A percentile compares a stretch with the other conserved stretches of the same genome.
phyloP scores from a whole-genome alignment of 2,113 vertebrate genomes.

The Brachypodius melanocephalos region DNA sequence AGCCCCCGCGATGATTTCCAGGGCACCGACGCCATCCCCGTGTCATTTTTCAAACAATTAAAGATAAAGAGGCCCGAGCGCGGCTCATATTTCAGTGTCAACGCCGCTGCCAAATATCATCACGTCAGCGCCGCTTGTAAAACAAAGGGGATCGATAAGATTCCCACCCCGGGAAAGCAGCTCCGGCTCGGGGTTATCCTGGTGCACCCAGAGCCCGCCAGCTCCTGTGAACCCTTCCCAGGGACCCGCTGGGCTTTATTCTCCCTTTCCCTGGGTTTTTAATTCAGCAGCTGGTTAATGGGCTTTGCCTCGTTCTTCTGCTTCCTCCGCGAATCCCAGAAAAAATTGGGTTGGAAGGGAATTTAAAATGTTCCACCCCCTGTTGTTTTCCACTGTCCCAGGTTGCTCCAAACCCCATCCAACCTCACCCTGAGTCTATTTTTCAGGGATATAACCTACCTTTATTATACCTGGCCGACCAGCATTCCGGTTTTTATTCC shows the following conservation, averaged over 20 bases:
- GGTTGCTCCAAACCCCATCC: not conserved
- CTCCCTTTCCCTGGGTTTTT: not conserved
- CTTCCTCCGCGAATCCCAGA: not conserved
- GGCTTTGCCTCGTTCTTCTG: not conserved
- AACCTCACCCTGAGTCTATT: fast-evolving
- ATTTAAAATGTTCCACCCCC: fast-evolving
- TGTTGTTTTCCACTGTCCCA: not conserved
- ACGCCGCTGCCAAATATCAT: slow-evolving; percentile 54
- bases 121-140: not conserved
- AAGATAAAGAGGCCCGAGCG: slow-evolving; percentile 3
- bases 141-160: not conserved
- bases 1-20: not conserved
- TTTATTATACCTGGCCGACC: fast-evolving
- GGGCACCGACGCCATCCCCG: not conserved
- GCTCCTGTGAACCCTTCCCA: not conserved
- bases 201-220: not conserved
- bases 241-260: not conserved
- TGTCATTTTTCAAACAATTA: slow-evolving; percentile 31
- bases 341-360: not conserved
- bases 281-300: fast-evolving
- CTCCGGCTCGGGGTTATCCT: not conserved
- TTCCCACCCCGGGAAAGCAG: not conserved
- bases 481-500: not conserved
- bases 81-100: slow-evolving; percentile 39
- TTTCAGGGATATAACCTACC: not conserved